A percentile compares a stretch with the other conserved stretches of the same genome.
phyloP scores from a whole-genome alignment of 1,140 invertebrate genomes.

The Solenopsis fugax region DNA sequence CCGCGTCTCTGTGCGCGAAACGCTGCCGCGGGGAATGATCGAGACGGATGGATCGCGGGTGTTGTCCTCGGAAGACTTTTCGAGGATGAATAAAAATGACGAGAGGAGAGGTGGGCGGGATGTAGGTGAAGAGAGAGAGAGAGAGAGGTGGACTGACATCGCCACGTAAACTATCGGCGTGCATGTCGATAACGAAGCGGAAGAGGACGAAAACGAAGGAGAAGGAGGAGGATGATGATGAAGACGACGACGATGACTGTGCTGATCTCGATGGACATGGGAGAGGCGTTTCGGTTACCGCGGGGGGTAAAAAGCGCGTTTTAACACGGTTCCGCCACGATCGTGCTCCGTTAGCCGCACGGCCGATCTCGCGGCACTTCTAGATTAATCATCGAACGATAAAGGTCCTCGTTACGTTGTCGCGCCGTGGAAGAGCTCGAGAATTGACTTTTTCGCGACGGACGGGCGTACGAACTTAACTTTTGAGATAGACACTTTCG shows the following conservation, averaged over 20 bases:
- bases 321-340: constrained; percentile 56
- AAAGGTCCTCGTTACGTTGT: constrained; percentile 40
- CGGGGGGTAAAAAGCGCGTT: constrained; percentile 76
- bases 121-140: neutral
- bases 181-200: constrained; percentile 57
- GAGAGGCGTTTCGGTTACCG: constrained; percentile 83
- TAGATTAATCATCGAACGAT: constrained; percentile 54
- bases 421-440: neutral
- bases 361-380: constrained; percentile 44
- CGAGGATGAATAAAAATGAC: constrained; percentile 11
- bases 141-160: neutral
- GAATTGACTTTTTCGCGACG: neutral
- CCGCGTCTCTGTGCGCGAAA: neutral
- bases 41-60: neutral
- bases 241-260: constrained; percentile 76
- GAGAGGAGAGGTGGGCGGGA: neutral
- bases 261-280: constrained; percentile 78
- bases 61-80: neutral
- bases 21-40: neutral
- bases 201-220: constrained; percentile 44
- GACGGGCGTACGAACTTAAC: neutral
- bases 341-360: constrained; percentile 54
- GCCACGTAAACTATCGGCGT: constrained; percentile 70
- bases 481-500: constrained; percentile 32
- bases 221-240: constrained; percentile 16